Evolutionary conservation across 2,888 invertebrate genomes (phyloP).

Genomic region (Megalurothrips usitatus): DNA sequence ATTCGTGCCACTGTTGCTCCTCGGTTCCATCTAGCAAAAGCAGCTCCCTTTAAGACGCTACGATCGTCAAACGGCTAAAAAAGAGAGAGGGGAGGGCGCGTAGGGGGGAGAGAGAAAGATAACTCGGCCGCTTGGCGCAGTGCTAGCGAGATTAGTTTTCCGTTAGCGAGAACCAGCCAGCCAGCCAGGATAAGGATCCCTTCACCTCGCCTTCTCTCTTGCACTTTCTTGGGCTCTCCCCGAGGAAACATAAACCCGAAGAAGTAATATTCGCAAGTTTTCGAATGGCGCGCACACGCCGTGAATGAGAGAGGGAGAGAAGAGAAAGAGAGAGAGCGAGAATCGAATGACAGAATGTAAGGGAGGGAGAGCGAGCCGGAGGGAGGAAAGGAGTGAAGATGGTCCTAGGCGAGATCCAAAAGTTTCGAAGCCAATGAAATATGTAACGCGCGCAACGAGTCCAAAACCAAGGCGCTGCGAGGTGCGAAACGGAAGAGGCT

Average conservation of each 20-base stretch:
- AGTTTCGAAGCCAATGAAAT: slow-evolving; percentile 13
- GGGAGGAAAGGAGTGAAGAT: background rate
- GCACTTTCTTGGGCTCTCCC: background rate
- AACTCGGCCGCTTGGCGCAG: background rate
- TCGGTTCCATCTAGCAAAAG: too few species aligned
- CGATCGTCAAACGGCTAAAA: too few species aligned
- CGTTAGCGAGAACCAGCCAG: background rate
- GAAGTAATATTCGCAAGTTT: slow-evolving; percentile 23
- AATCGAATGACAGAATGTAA: background rate
- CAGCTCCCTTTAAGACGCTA: too few species aligned
- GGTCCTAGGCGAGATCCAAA: background rate
- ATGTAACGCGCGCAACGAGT: background rate
- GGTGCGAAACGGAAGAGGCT: background rate
- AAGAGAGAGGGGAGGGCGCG: background rate
- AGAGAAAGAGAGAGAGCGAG: background rate
- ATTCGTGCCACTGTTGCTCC: too few species aligned
- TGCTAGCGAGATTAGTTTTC: background rate
- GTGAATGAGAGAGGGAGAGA: background rate
- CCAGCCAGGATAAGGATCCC: background rate
- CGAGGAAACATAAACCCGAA: background rate
- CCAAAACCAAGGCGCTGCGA: background rate
- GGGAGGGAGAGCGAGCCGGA: background rate
- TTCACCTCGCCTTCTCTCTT: background rate
- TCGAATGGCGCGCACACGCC: slow-evolving; percentile 1
- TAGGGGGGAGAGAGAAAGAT: background rate